Percentiles rank a stretch among this genome's conserved stretches.
phyloP scores from a whole-genome alignment of 2,888 invertebrate species.

The Atherix ibis region DNA sequence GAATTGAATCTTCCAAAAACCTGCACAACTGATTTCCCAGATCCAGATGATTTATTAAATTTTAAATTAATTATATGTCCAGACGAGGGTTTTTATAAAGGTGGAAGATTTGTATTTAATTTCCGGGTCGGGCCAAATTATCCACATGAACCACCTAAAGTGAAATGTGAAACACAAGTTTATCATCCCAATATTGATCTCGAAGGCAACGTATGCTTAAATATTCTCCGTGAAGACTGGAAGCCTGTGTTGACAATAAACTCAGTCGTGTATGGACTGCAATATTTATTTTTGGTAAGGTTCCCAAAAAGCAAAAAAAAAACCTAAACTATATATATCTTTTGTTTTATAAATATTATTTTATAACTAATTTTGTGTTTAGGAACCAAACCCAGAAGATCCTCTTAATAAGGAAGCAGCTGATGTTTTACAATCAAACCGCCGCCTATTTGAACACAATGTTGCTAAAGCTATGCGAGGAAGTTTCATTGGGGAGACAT shows the following conservation, averaged over 20 bases:
- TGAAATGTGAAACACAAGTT: conserved; percentile 93
- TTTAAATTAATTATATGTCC: conserved; percentile 94
- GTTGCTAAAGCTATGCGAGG: conserved; percentile 93
- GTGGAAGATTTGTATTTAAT: conserved; percentile 88
- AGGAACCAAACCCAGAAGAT: conserved; percentile 99
- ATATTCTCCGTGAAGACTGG: conserved; percentile 97
- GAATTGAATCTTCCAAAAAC: conserved; percentile 95
- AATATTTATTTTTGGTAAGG: conserved; percentile 85
- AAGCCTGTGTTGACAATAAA: conserved; percentile 96
- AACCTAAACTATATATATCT: too few relatives aligned
- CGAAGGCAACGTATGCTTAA: conserved; percentile 94
- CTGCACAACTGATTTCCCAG: conserved; percentile 89
- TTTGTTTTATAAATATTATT: conserved; percentile 4
- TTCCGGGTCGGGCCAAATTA: conserved; percentile 86
- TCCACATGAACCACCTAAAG: conserved; percentile 96
- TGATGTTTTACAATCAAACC: conserved; percentile 86
- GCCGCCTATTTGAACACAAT: conserved; percentile 88
- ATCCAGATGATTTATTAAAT: conserved; percentile 87
- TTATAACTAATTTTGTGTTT: conserved; percentile 14
- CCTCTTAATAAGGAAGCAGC: conserved; percentile 97
- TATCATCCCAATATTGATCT: conserved; percentile 98
- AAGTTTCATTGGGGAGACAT: conserved; percentile 83
- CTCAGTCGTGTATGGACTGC: conserved; percentile 93
- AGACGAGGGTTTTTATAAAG: conserved; percentile 93
- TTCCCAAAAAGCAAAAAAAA: too few relatives aligned